Evolutionary conservation across 2,888 invertebrate species (phyloP).

Genomic region (Tinea trinotella): DNA sequence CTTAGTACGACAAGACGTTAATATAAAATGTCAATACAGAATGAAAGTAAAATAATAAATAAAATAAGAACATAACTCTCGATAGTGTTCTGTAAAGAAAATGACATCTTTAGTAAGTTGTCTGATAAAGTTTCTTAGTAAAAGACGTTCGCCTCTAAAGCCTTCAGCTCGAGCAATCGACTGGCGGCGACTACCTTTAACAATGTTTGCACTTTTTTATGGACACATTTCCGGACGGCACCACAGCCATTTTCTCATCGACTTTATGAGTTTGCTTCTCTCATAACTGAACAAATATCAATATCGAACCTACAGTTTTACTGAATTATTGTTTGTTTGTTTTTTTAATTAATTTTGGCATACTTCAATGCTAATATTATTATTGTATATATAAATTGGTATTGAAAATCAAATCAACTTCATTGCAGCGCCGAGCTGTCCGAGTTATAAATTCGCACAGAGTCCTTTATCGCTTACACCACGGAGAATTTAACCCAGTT

Average conservation of each 20-base stretch:
- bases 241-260: slow-evolving; percentile 26
- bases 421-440: too few species aligned
- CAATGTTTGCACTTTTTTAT: slow-evolving; percentile 37
- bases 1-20: too few species aligned
- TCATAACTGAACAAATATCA: slow-evolving; percentile 4
- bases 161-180: slow-evolving; percentile 2
- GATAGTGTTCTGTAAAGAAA: not conserved
- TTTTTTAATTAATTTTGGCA: too few species aligned
- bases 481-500: too few species aligned
- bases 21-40: too few species aligned
- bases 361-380: too few species aligned
- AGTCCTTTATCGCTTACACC: too few species aligned
- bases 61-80: not conserved
- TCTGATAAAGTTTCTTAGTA: slow-evolving; percentile 2
- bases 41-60: not conserved
- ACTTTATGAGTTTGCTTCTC: slow-evolving; percentile 22
- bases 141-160: not conserved
- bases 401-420: too few species aligned
- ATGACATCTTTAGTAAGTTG: slow-evolving; percentile 1
- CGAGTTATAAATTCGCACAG: too few species aligned
- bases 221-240: slow-evolving; percentile 23
- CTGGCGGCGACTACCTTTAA: slow-evolving; percentile 25
- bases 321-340: too few species aligned
- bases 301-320: not conserved
- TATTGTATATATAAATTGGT: too few species aligned